Base-by-base conservation (phyloP, 2,888 invertebrate species). In the Metallyticus violacea region DNA sequence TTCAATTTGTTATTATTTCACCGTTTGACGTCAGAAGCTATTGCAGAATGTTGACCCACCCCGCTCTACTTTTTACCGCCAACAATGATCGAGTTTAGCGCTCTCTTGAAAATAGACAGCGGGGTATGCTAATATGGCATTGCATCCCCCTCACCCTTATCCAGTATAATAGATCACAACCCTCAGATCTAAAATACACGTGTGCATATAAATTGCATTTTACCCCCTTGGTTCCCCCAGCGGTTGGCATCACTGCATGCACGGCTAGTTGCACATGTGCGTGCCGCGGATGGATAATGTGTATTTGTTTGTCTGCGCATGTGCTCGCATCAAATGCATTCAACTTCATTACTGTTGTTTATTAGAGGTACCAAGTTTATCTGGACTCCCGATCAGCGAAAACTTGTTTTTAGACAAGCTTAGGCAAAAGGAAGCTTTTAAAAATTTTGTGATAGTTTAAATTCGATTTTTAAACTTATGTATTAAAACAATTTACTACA, bases 121-220 rank as follows among this genome's bases (percentile, higher is more conserved):
- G n/a, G 81, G n/a, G n/a, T 81, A 76, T 82, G 82, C 82, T 26
- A 82, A 82, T 82, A 9, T 6, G 9, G 2, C 5, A 7, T 5
- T 30, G 29, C 40, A 62, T 62, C 40, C 40, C 1, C 40, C 40
- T 15, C 40, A 40, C 40, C 40, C 40, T 22, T 15, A 22, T 9
- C n/a, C 40, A 62, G 40, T 62, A 62, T 62, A 62, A 82, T 76
- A 82, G 82, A 82, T 76, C 82, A 62, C 40, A 62, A 91, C 91
- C 91, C 91, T 91, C 91, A 91, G 91, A 90, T 90, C 90, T 90
- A 40, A 62, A 29, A 80, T 28, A 86, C 80, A 77, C 85, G 88
- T 86, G 86, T 81, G 81, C 86, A 81, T 86, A 86, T 86, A 86
- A 86, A 86, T 81, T 86, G 30, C 77, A 78, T 82, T 80, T 79